Base-by-base conservation (phyloP, 2,888 invertebrate species). In the Belgica antarctica region DNA sequence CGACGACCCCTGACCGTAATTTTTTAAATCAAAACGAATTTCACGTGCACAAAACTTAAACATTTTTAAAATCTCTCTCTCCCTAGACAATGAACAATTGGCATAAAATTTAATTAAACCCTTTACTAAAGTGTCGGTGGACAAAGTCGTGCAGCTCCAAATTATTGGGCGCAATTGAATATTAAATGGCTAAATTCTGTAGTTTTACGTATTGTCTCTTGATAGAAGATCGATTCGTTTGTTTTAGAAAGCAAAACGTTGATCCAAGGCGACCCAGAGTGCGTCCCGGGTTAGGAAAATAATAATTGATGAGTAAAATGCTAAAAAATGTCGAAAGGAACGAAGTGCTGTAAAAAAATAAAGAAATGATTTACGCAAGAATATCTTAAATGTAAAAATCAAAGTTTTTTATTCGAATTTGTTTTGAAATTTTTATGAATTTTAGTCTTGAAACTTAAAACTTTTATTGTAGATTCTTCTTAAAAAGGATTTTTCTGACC, bases 1-100 rank as follows among this genome's bases (percentile, higher is more conserved):
- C 77, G 80, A 10, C 76, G 80, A 71, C 80, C 80, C 27, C 73
- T 80, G 31, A 80, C 80, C 19, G 80, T 80, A 72, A 80, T 80
- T 76, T 80, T 80, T 27, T 59, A 59, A 59, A 59, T 12, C 52
- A 4, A 2, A 52, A 52, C 59, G 59, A 59, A 59, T 27, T 59
- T 59, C n/a, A 4, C 19, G 22, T 59, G 59, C 24, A 57, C 57
- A 59, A 24, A 27, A n/a, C 5, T 46, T 7, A 46, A 59, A 27
- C 12, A 27, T 59, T 59, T 59, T 59, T 25, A 52, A 52, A 52
- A 52, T 5, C 17, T 22, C 22, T 52, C 15, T 52, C 17, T n/a
- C 17, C 17, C 22, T 19, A 52, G 52, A 52, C 2, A 22, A 41
- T 12, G 41, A 41, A 7, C 7, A 41, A 12, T 41, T 41, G 41